phyloP scores from a whole-genome alignment of 1,140 invertebrate species.

The Cherax destructor region DNA sequence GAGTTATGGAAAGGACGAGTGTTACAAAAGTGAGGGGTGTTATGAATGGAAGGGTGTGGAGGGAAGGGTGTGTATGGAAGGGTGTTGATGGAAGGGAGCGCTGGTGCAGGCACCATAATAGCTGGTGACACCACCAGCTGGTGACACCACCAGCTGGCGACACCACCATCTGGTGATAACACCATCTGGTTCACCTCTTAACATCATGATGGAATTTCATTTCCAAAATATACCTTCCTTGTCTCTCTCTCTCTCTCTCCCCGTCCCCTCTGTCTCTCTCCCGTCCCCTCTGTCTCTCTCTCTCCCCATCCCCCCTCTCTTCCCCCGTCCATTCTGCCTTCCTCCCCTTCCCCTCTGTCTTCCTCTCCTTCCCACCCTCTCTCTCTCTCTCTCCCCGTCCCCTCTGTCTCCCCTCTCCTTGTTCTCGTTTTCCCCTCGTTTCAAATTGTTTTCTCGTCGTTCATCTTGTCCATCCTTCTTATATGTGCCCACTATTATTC shows the following conservation, averaged over 20 bases:
- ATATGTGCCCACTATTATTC: too few species aligned
- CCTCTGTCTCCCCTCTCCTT: neutral
- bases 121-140: too few species aligned
- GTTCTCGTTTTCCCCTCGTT: neutral
- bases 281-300: neutral
- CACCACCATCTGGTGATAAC: too few species aligned
- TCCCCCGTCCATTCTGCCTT: neutral
- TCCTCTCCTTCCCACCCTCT: neutral
- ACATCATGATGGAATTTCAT: constrained; percentile 13
- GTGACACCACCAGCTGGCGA: too few species aligned
- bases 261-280: neutral
- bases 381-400: constrained; percentile 12
- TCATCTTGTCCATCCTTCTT: too few species aligned
- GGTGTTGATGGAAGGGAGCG: too few species aligned
- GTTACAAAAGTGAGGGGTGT: too few species aligned
- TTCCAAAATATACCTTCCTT: neutral
- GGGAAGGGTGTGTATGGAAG: too few species aligned
- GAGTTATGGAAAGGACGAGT: neutral
- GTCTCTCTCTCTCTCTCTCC: neutral
- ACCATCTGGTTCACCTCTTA: neutral
- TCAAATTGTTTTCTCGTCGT: too few species aligned
- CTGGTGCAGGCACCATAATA: too few species aligned
- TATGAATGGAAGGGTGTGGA: neutral
- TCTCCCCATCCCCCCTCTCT: neutral
- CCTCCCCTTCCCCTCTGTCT: neutral